Conservation (phyloP, 1,140 invertebrate genomes). For the Leptoteleia sp. region DNA sequence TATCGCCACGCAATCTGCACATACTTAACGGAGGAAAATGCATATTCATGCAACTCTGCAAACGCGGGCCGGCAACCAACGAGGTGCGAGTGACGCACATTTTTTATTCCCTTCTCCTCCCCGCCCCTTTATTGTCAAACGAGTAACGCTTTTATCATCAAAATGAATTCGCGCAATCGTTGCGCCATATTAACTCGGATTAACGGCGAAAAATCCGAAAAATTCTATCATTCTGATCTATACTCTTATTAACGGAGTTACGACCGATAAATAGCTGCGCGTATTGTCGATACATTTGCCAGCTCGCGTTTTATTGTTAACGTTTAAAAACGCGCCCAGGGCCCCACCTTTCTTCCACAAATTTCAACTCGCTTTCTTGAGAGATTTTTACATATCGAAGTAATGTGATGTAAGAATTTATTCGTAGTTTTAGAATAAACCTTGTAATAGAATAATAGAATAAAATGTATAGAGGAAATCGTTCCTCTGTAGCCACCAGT, state of each 20-base stretch:
- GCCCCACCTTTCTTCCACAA: too few relatives aligned
- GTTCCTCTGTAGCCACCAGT: too few relatives aligned
- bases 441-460: too few relatives aligned
- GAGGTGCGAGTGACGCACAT: constrained; percentile 70
- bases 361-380: too few relatives aligned
- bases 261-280: not conserved
- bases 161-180: constrained; percentile 67
- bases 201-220: constrained; percentile 44
- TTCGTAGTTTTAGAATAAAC: too few relatives aligned
- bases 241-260: constrained; percentile 20
- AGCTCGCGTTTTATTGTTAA: too few relatives aligned
- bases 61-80: constrained; percentile 69
- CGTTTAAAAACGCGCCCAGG: too few relatives aligned
- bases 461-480: too few relatives aligned
- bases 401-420: too few relatives aligned
- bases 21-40: constrained; percentile 81
- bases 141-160: constrained; percentile 68
- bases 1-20: constrained; percentile 81
- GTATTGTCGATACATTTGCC: not conserved
- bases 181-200: constrained; percentile 52
- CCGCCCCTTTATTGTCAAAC: constrained; percentile 67
- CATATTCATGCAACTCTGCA: constrained; percentile 78
- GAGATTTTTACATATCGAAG: too few relatives aligned
- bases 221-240: constrained; percentile 61
- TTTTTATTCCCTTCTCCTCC: constrained; percentile 69